phyloP scores from a whole-genome alignment of 2,888 invertebrate genomes.

The Lycaena phlaeas region DNA sequence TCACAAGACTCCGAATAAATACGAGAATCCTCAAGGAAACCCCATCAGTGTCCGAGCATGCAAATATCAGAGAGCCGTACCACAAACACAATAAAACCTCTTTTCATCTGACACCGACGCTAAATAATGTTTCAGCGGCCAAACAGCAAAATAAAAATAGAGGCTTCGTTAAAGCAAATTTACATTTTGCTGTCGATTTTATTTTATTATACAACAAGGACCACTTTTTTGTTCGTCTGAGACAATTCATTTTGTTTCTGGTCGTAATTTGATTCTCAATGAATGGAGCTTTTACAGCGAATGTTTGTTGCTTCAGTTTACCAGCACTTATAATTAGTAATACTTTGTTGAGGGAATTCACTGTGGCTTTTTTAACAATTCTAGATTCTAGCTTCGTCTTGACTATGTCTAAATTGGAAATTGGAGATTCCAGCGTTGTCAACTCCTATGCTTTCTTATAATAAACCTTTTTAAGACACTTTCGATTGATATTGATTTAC shows the following conservation, averaged over 20 bases:
- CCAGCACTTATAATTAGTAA: conserved; percentile 3
- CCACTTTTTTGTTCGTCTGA: conserved; percentile 28
- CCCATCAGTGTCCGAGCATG: conserved; percentile 15
- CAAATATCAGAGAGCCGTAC: conserved; percentile 12
- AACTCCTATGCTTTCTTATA: too few species aligned
- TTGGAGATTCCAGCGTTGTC: too few species aligned
- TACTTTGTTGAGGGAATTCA: neutral
- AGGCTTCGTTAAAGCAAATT: conserved; percentile 60
- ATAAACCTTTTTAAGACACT: too few species aligned
- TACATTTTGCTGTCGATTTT: conserved; percentile 48
- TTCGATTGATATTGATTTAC: too few species aligned
- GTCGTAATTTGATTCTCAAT: conserved; percentile 33
- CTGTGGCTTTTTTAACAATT: too few species aligned
- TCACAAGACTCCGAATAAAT: conserved; percentile 35
- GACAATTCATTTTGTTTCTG: conserved; percentile 25
- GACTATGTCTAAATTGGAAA: too few species aligned
- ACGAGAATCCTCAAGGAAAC: conserved; percentile 20
- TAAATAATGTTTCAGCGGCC: conserved; percentile 20
- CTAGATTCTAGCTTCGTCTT: too few species aligned
- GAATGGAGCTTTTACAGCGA: conserved; percentile 15
- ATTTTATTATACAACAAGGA: conserved; percentile 38
- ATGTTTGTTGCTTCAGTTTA: conserved; percentile 5
- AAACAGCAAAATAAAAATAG: conserved; percentile 41
- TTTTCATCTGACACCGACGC: conserved; percentile 10
- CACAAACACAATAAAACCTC: conserved; percentile 18